These are phyloP conservation scores for Enteromius treurensis DNA, from an alignment of 2,797 vertebrate species.

Conservation along the genomic window DNA sequence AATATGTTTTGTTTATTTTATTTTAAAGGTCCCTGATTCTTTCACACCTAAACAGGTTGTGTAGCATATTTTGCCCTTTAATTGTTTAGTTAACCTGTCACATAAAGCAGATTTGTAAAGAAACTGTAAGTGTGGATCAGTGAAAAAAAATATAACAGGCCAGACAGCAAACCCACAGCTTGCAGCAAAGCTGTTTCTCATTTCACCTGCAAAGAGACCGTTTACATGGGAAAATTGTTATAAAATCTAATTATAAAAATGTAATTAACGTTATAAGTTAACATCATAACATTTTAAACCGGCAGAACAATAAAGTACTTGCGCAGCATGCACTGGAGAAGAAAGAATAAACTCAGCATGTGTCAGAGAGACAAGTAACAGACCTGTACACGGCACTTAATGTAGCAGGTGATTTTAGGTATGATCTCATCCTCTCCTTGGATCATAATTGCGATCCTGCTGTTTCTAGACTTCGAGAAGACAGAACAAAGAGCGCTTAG, in stretches of 20 bases:
- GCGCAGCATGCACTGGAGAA: background rate
- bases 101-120: background rate
- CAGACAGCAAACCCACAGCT: background rate
- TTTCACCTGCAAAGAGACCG: background rate
- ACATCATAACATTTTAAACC: background rate
- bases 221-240: background rate
- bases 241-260: background rate
- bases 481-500: constrained; percentile 16
- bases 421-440: constrained; percentile 23
- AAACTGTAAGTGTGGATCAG: background rate
- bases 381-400: background rate
- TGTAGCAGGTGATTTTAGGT: constrained; percentile 43
- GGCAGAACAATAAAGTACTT: background rate
- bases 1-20: no score
- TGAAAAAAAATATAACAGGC: background rate
- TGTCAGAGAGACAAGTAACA: constrained; percentile 16
- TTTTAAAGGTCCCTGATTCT: background rate
- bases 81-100: background rate
- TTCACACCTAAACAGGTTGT: background rate
- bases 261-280: background rate
- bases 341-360: constrained; percentile 34
- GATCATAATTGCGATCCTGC: constrained; percentile 34
- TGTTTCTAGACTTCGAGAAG: constrained; percentile 28
- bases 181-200: background rate
- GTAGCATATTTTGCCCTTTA: background rate